A percentile compares a stretch with the other conserved stretches of the same genome.
Conservation (phyloP, 2,888 invertebrate genomes). For the Folsomia candida region DNA sequence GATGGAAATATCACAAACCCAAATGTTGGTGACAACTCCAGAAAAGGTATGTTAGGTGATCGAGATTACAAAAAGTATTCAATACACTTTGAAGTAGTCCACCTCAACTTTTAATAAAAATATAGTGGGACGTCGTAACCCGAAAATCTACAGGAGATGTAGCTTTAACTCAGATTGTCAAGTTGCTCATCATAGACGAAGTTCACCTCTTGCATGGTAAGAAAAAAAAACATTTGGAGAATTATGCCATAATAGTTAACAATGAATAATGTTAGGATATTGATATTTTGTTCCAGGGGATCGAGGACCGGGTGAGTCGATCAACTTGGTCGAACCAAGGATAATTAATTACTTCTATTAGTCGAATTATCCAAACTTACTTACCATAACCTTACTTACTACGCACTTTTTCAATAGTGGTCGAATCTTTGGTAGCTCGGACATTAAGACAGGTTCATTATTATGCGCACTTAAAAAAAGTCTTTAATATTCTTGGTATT, state of each 20-base stretch:
- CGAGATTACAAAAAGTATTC: background rate
- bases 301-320: conserved; percentile 90
- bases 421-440: conserved; percentile 93
- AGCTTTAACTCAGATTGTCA: conserved; percentile 82
- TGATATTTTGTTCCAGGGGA: too few relatives aligned
- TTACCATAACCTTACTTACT: too few relatives aligned
- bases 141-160: conserved; percentile 89
- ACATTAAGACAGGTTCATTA: conserved; percentile 87
- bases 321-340: too few relatives aligned
- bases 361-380: too few relatives aligned
- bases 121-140: conserved; percentile 99
- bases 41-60: background rate
- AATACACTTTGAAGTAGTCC: background rate
- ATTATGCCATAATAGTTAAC: too few relatives aligned
- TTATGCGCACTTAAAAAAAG: too few relatives aligned
- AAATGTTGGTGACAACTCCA: conserved; percentile 87
- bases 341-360: too few relatives aligned
- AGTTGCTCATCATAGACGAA: conserved; percentile 92
- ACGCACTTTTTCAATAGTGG: too few relatives aligned
- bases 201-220: conserved; percentile 94
- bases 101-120: conserved; percentile 61
- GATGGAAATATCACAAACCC: conserved; percentile 88
- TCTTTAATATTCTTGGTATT: background rate
- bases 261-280: too few relatives aligned
- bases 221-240: too few relatives aligned